Evolutionary conservation across 2,888 invertebrate genomes (phyloP).

Genomic region (Byasa hedistus): DNA sequence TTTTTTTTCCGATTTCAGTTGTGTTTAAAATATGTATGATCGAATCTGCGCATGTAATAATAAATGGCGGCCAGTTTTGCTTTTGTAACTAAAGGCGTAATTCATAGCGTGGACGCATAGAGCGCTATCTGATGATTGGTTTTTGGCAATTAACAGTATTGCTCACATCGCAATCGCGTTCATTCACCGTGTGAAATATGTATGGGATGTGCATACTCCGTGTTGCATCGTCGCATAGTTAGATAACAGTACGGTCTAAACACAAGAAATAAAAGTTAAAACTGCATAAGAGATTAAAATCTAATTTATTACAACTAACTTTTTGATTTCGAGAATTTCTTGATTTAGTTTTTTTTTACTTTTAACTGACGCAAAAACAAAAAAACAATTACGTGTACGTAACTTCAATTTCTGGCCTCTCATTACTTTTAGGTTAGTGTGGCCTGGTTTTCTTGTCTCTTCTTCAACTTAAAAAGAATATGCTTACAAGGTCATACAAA

Average conservation of each 20-base stretch:
- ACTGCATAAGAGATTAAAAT: too few species aligned
- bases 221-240: slow-evolving; percentile 46
- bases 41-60: slow-evolving; percentile 17
- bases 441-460: too few species aligned
- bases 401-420: too few species aligned
- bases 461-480: too few species aligned
- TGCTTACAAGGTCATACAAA: too few species aligned
- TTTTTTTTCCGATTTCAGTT: neutral
- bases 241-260: slow-evolving; percentile 2
- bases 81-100: slow-evolving; percentile 76
- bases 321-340: too few species aligned
- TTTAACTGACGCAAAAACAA: too few species aligned
- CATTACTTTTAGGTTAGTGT: too few species aligned
- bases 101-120: slow-evolving; percentile 70
- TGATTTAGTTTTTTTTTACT: too few species aligned
- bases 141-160: slow-evolving; percentile 80
- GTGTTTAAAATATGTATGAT: slow-evolving; percentile 28
- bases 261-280: neutral
- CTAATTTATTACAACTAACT: too few species aligned
- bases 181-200: slow-evolving; percentile 79
- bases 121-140: slow-evolving; percentile 80
- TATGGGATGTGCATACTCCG: slow-evolving; percentile 65
- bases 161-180: slow-evolving; percentile 75
- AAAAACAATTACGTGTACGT: too few species aligned
- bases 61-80: slow-evolving; percentile 36